These are phyloP conservation scores for Porites divaricata DNA, from an alignment of 92 coral and sea anemone species.

Conservation along the genomic window DNA sequence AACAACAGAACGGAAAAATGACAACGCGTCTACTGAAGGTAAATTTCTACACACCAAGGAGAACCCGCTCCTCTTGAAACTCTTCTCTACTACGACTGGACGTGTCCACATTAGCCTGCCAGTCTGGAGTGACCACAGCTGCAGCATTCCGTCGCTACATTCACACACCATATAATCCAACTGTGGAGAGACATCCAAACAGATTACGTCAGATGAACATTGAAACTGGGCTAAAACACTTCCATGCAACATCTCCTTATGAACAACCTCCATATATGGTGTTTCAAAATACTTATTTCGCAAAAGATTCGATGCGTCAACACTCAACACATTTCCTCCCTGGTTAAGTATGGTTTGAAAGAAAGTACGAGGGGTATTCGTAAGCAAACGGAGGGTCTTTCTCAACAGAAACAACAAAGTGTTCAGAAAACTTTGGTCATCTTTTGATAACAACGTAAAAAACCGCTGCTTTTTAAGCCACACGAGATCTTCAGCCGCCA, in stretches of 20 bases:
- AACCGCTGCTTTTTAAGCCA: not conserved
- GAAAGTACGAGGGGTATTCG: not conserved
- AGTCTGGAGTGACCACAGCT: no score
- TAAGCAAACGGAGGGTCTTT: not conserved
- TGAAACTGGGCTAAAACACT: not conserved
- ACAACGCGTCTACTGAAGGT: no score
- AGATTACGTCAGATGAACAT: no score
- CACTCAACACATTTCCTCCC: slow-evolving; percentile 4
- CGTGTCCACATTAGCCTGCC: no score
- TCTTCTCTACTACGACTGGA: no score
- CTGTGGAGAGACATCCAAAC: no score
- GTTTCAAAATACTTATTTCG: slow-evolving; percentile 10
- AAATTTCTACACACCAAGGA: no score
- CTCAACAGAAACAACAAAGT: slow-evolving; percentile 8
- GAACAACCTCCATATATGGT: slow-evolving; percentile 8
- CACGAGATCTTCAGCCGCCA: not conserved
- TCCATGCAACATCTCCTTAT: not conserved
- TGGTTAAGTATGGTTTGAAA: slow-evolving; percentile 14
- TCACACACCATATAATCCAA: no score
- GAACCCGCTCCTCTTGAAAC: no score
- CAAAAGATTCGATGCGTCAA: slow-evolving; percentile 23
- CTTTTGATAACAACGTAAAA: not conserved
- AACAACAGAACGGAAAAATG: no score
- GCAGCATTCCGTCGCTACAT: no score
- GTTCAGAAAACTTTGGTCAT: not conserved